Base-by-base conservation (phyloP, 2,888 invertebrate genomes). In the Lycia hirtaria region DNA sequence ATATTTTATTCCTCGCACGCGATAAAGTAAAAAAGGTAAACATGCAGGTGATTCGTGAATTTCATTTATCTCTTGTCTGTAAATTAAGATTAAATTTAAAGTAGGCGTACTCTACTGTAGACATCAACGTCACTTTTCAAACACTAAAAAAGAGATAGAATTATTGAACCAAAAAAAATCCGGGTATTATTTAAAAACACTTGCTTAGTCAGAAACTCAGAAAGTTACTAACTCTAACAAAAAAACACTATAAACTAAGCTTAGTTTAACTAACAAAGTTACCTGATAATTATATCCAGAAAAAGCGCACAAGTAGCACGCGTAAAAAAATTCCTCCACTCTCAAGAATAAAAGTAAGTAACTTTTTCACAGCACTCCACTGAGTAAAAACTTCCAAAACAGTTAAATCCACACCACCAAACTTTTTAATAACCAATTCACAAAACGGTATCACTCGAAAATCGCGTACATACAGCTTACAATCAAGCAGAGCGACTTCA, bases 371-470 rank as follows among this genome's bases (percentile, higher is more conserved):
- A 56, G 22, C 56, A 58, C 58, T 54, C 50, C 58, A 58, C 58
- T 28, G 6, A 32, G 26, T 24, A 56, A 22, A n/a, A 60, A 59
- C 48, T 59, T 51, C 45, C 45, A 40, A 22, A 28, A 17, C 17
- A 30, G 37, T 28, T 40, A 19, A 52, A 40, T 22, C 41, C 43
- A 20, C 49, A 56, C 20, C 63, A 66, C 62, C 7, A 50, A 66
- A 62, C 56, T 65, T 65, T 58, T 32, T 20, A 54, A 59, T 49
- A 20, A 28, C 48, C 51, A 40, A 52, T 52, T 54, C 52, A 60
- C 56, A 54, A 48, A 56, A 53, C 48, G 48, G 49, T 49, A 56
- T 56, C 65, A 65, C 82, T 56, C 53, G 41, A 40, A 35, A 30
- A 14, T n/a, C 45, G 40, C 12, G 32, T 15, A 30, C 20, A 30